Evolutionary conservation across 2,113 vertebrate species (phyloP), one percentile per base, ranked within the genome.

Genomic region (Planiliza haematocheilus): DNA sequence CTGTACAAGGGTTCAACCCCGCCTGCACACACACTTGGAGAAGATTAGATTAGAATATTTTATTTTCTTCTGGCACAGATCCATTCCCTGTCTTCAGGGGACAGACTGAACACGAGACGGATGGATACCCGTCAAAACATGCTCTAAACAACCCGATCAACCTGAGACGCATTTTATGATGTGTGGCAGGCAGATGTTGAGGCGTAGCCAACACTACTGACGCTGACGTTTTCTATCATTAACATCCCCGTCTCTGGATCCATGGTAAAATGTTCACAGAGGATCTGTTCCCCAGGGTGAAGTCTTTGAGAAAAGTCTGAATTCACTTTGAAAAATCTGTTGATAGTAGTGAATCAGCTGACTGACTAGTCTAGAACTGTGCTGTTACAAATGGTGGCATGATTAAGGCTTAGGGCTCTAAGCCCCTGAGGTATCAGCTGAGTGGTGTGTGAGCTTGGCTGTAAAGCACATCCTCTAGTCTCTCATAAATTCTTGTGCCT

Each of bases 141-240:
- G 42, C 16, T 34, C 63, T 24, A 13, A 61, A 58, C 56, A 13
- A 18, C 39, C 10, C 0, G 0, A 62, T 56, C 55, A 9, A 64
- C 51, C 53, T 68, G 30, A 57, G 64, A 20, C 1, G 4, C 14
- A 13, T 17, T 82, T 70, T 58, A 58, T 8, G 17, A 57, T 14
- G 60, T 13, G 4, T 78, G 70, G 70, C 48, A 9, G 64, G 53
- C 85, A 88, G 81, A 81, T 85, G 87, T 79, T 61, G 59, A 62
- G 46, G 55, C 0, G 17, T 11, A 65, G 63, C 64, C 48, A 24
- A 17, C 20, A 9, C 21, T 9, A 17, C 74, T 77, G 64, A 52
- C n/a, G 18, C 21, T 8, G 43, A 61, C 3, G 30, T 70, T 86
- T 76, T 60, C 65, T 51, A 56, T 77, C 81, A 78, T 83, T 79